Base-by-base conservation (phyloP, 2,113 vertebrate species). In the Polypterus bichir region DNA sequence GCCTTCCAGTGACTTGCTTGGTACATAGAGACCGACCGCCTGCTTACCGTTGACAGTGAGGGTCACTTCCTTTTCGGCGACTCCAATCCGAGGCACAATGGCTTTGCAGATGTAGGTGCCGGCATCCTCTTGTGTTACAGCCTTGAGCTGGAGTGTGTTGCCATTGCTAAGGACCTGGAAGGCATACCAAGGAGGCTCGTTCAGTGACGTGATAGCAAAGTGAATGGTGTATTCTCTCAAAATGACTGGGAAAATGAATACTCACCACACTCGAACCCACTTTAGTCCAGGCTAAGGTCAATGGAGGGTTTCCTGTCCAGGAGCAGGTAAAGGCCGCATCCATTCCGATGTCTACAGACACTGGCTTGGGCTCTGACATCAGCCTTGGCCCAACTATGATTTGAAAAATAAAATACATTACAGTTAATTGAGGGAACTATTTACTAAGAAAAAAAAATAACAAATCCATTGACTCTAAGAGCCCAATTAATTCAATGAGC, bases 241-340 rank as follows among this genome's bases (percentile, higher is more conserved):
- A n/a, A n/a, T n/a, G n/a, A n/a, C n/a, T n/a, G n/a, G n/a, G n/a
- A n/a, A n/a, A n/a, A n/a, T n/a, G n/a, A n/a, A n/a, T 10, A 59
- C 79, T 87, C 80, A 95, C 92, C 88, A 89, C 89, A 3, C 71
- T 74, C 49, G 81, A 86, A 27, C 87, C 87, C 44, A 81, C 86
- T 66, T 91, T 92, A 27, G 86, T 90, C 92, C 92, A 95, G 27
- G 90, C 89, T 64, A 93, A 75, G 9, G 84, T 90, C 46, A 92
- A 83, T 11, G 84, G 87, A 46, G 90, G 92, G 71, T 95, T 95
- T 63, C 92, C 91, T 3, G 83, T 86, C 92, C 92, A 95, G 8
- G 83, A 78, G 57, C 92, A 95, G 64, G 83, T 91, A 66, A 95
- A 94, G 3, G 84, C 84, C 4, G 90, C 86, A 4, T 94, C 92